A percentile compares a stretch with the other conserved stretches of the same genome.
phyloP scores from a whole-genome alignment of 2,797 vertebrate genomes.

The Lateolabrax maculatus region DNA sequence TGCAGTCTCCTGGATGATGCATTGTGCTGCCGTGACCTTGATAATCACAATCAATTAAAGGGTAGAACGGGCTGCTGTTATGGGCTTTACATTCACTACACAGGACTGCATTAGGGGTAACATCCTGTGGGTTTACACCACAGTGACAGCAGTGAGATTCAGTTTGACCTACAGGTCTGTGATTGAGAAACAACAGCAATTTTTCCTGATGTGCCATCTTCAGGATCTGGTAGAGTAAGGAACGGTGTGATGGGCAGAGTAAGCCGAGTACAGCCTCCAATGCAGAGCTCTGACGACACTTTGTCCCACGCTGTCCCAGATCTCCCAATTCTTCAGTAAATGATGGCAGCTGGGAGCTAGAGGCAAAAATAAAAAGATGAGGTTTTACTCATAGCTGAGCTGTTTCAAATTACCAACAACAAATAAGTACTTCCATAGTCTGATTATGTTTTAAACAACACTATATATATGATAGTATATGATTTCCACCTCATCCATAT shows the following conservation, averaged over 20 bases:
- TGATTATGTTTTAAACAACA: not conserved
- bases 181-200: conserved; percentile 75
- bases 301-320: conserved; percentile 82
- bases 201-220: conserved; percentile 91
- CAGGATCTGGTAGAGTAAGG: conserved; percentile 92
- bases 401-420: conserved; percentile 7
- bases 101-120: conserved; percentile 63
- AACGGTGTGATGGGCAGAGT: conserved; percentile 92
- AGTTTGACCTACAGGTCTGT: conserved; percentile 73
- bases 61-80: conserved; percentile 35
- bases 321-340: conserved; percentile 85
- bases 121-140: conserved; percentile 79
- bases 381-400: conserved; percentile 28
- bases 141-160: conserved; percentile 83
- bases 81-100: conserved; percentile 81
- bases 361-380: conserved; percentile 63
- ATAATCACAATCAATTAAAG: conserved; percentile 58
- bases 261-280: conserved; percentile 92
- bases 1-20: conserved; percentile 53
- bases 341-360: conserved; percentile 89
- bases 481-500: not conserved
- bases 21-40: conserved; percentile 47
- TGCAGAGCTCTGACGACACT: conserved; percentile 72
- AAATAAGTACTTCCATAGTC: not conserved
- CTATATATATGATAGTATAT: too few relatives aligned